Base-by-base conservation (phyloP, 92 coral and sea anemone genomes). In the Zoanthus solanderi region DNA sequence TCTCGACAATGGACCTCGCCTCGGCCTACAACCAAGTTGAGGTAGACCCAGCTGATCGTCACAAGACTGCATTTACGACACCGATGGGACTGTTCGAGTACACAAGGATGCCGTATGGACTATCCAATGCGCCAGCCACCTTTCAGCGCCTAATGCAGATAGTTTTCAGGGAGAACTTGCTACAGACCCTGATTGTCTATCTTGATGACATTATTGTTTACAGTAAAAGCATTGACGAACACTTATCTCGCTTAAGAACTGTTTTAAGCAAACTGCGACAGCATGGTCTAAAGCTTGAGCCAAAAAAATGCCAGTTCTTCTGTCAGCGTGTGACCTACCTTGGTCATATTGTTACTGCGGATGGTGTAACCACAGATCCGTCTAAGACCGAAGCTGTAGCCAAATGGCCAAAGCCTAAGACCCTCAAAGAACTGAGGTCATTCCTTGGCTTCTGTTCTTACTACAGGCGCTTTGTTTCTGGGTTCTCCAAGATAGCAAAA, bases 41-140 rank as follows among this genome's bases (percentile, higher is more conserved):
- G 13, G 88, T 89, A 0, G 15, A 66, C 45, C 88, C 88, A 0
- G 72, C 10, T 0, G 88, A 89, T 57, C 72, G 85, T 3, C 87
- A 84, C 48, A 91, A 91, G 89, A 91, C 94, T 4, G 91, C 89
- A 6, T 91, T 91, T 87, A 84, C 89, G 18, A 91, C 89, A 10
- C 91, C 94, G 8, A 52, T 88, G 47, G 91, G 91, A 1, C 60
- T 91, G 44, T 88, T 78, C 23, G 89, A 91, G 67, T 88, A 88
- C 77, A 71, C 37, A 9, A 30, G 90, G 52, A 92, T 92, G 94
- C 92, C 87, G 0, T 48, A 28, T 44, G 91, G 91, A 2, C 30
- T 89, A 29, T 13, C 29, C 3, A 89, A 83, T 47, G 88, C 84
- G 12, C 91, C 88, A 0, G 91, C 88, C 0, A 90, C 90, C 29